Conservation (phyloP, 2,888 invertebrate genomes). For the Epicampocera succincta region DNA sequence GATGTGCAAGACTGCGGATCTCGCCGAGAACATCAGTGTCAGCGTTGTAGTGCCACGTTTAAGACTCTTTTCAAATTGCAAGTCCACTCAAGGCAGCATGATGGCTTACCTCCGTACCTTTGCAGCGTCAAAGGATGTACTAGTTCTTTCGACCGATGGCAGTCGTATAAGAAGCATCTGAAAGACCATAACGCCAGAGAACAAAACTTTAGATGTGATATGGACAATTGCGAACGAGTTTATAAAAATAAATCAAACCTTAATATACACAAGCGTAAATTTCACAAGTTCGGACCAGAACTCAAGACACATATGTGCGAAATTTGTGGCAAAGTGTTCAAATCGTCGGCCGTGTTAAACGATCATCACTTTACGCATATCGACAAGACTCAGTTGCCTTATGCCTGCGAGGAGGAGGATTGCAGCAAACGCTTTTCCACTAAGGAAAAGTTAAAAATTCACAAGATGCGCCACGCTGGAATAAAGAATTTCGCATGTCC, state of each 20-base stretch:
- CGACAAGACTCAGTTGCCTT: constrained; percentile 75
- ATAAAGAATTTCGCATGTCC: constrained; percentile 78
- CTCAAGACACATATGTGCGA: constrained; percentile 76
- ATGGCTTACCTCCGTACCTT: constrained; percentile 74
- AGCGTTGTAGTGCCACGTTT: constrained; percentile 72
- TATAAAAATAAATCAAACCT: constrained; percentile 76
- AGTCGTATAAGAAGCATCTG: constrained; percentile 73
- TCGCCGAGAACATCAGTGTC: constrained; percentile 68
- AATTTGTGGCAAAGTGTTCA: constrained; percentile 77
- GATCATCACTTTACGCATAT: constrained; percentile 76
- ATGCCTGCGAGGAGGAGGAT: constrained; percentile 72
- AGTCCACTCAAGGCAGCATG: constrained; percentile 75
- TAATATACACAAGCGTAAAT: constrained; percentile 73
- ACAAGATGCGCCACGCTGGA: constrained; percentile 78
- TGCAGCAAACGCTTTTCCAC: constrained; percentile 75
- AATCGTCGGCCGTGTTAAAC: constrained; percentile 73
- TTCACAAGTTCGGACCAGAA: constrained; percentile 74
- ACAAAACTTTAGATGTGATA: constrained; percentile 40
- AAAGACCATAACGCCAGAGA: constrained; percentile 72
- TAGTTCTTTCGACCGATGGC: constrained; percentile 72
- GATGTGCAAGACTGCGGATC: constrained; percentile 4
- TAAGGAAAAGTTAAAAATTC: constrained; percentile 77
- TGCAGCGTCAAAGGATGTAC: constrained; percentile 74
- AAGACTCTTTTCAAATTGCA: constrained; percentile 71
- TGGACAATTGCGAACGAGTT: constrained; percentile 71